Evolutionary conservation across 2,113 vertebrate species (phyloP).

Genomic region (Circaetus gallicus): DNA sequence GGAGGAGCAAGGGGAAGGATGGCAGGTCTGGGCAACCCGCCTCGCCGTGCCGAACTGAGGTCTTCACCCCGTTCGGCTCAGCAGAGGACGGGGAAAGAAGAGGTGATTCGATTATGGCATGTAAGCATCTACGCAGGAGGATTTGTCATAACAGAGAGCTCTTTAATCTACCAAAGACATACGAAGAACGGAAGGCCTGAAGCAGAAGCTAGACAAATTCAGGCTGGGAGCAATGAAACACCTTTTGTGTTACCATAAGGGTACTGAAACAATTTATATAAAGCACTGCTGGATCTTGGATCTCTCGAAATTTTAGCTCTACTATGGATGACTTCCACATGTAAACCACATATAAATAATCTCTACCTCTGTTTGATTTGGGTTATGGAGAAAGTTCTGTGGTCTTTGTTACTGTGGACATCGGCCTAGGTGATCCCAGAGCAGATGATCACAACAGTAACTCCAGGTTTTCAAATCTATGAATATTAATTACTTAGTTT

Average conservation of each 20-base stretch:
- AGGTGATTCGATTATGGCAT: rapidly evolving
- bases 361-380: neutral
- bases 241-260: rapidly evolving
- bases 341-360: neutral
- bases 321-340: neutral
- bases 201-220: neutral
- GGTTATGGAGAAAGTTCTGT: neutral
- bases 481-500: neutral
- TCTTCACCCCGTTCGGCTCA: neutral
- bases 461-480: neutral
- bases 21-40: too few relatives aligned
- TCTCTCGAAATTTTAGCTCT: neutral
- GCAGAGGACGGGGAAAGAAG: neutral
- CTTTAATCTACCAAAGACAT: neutral
- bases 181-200: neutral
- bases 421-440: neutral
- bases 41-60: rapidly evolving
- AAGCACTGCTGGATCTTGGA: neutral
- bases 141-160: neutral
- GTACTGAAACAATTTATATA: too few relatives aligned
- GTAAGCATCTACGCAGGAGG: rapidly evolving
- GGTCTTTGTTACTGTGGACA: neutral
- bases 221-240: neutral
- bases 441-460: neutral
- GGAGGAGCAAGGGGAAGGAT: rapidly evolving